These are phyloP conservation scores for Thelaira solivaga DNA, from an alignment of 2,888 invertebrate genomes.

Conservation along the genomic window DNA sequence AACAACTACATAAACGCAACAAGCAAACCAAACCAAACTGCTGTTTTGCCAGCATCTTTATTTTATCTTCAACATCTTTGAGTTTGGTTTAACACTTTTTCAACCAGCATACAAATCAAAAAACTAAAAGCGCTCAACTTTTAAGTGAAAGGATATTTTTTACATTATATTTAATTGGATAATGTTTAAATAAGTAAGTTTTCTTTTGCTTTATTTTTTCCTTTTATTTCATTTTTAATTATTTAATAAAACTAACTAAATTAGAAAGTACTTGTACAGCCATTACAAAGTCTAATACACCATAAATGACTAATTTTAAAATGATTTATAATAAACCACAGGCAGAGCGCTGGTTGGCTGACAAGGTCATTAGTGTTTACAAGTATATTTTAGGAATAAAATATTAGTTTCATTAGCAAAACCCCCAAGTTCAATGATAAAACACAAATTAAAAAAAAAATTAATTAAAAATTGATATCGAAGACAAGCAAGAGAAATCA, in stretches of 20 bases:
- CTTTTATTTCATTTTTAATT: constrained; percentile 7
- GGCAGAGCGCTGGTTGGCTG: no score
- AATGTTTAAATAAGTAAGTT: constrained; percentile 73
- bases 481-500: no score
- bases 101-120: neutral
- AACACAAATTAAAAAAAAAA: no score
- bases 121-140: neutral
- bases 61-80: neutral
- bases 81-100: constrained; percentile 22
- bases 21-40: neutral
- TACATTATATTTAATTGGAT: constrained; percentile 71
- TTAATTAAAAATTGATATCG: no score
- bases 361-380: no score
- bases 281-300: neutral
- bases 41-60: neutral
- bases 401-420: no score
- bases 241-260: neutral
- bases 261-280: constrained; percentile 2
- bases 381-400: no score
- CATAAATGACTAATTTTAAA: constrained; percentile 14
- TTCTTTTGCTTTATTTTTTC: neutral
- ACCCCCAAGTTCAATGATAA: no score
- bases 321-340: neutral
- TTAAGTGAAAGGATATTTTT: constrained; percentile 70
- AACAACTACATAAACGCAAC: neutral